phyloP scores from a whole-genome alignment of 2,113 vertebrate genomes.

The Pedetes capensis region DNA sequence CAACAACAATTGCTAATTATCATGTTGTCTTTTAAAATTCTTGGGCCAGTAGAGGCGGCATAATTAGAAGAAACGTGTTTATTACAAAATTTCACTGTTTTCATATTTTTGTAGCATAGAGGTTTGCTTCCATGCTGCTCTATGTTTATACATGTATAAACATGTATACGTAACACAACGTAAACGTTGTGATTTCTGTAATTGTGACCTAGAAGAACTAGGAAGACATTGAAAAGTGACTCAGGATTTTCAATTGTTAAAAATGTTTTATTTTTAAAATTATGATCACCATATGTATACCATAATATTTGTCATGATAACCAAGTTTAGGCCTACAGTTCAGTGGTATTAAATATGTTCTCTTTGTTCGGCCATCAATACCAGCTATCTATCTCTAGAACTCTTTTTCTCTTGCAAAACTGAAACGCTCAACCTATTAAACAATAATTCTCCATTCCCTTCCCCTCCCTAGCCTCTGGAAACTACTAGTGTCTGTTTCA shows the following conservation, averaged over 20 bases:
- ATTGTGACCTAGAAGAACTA: neutral
- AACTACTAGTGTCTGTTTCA: neutral
- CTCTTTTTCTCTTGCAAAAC: neutral
- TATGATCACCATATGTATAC: too few relatives aligned
- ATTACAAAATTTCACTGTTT: neutral
- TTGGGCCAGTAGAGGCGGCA: neutral
- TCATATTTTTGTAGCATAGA: neutral
- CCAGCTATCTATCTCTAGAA: too few relatives aligned
- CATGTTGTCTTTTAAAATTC: neutral
- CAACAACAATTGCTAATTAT: conserved; percentile 9
- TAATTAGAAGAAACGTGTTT: neutral
- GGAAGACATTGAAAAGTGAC: neutral
- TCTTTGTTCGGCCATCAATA: too few relatives aligned
- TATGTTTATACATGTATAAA: neutral
- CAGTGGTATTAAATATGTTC: neutral
- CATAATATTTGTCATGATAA: neutral
- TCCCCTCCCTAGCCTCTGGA: neutral
- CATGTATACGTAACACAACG: too few relatives aligned
- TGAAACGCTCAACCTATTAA: neutral
- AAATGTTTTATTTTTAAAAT: too few relatives aligned
- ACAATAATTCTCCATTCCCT: neutral
- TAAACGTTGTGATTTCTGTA: too few relatives aligned
- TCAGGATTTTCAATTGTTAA: neutral
- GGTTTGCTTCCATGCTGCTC: neutral
- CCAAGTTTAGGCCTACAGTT: fast-evolving